Evolutionary conservation across 2,113 vertebrate genomes (phyloP), one percentile per base, ranked within the genome.

Genomic region (Steatornis caripensis): DNA sequence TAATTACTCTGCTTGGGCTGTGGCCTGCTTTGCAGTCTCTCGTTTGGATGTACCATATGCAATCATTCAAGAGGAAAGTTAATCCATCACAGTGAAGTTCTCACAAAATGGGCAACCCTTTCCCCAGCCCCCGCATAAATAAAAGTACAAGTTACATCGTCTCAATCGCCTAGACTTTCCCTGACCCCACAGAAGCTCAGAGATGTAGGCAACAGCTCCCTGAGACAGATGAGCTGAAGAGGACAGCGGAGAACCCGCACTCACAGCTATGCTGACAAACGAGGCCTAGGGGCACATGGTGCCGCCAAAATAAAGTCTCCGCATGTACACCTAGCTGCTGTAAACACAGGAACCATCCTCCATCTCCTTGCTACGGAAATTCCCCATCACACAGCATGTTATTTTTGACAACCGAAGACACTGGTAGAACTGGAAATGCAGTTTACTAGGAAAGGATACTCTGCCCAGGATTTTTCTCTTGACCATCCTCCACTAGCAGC

Each of bases 201-300:
- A 75, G 49, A 72, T 3, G 12, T 5, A 43, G 36, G 57, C 55
- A 48, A 49, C 51, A 62, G 65, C 43, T 76, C 39, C 61, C 41
- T 0, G 7, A 65, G 75, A 32, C 29, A 53, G 27, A 41, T 5
- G 32, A 69, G 45, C 13, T 1, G 4, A 54, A 23, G 37, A 57
- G 46, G 34, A 62, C 14, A 24, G 46, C 0, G 0, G 26, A 66
- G 51, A 71, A 64, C 11, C 34, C 2, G 1, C 1, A 1, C 37
- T 68, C 3, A 1, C 43, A 57, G 60, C n/a, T 37, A 21, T 1
- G 45, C n/a, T 58, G 65, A 70, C 39, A 55, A 74, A 65, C 2
- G 19, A 72, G 27, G 36, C 61, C 55, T 11, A 1, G 1, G 15
- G 64, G 53, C 61, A 85, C 8, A 10, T 34, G 48, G 0, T 0